Conservation (phyloP, 2,113 vertebrate genomes). For the Cyphomyrus plagiostoma region DNA sequence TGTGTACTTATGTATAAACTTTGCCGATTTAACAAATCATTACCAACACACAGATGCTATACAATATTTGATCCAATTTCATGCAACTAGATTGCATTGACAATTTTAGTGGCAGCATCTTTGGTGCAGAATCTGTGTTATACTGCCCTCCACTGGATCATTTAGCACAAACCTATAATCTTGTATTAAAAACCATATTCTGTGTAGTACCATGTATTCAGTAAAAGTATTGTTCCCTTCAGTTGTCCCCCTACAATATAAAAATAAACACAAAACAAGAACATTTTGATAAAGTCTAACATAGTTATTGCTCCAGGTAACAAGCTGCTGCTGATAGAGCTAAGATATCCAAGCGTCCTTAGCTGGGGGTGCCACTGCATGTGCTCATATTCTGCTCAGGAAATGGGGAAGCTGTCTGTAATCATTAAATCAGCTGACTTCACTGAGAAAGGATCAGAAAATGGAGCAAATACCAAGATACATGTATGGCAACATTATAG, state of each 20-base stretch:
- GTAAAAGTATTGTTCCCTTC: not conserved
- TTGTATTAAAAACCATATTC: not conserved
- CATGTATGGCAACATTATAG: not conserved
- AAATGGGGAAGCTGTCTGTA: not conserved
- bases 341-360: not conserved
- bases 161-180: not conserved
- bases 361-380: not conserved
- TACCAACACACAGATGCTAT: not conserved
- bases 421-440: not conserved
- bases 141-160: constrained; percentile 61
- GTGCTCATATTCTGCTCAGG: not conserved
- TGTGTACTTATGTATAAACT: not conserved
- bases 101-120: not conserved
- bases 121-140: constrained; percentile 29
- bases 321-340: not conserved
- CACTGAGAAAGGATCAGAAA: not conserved
- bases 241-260: not conserved
- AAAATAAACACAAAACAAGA: not conserved
- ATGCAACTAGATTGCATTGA: not conserved
- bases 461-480: not conserved
- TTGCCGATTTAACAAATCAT: not conserved
- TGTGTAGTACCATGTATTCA: not conserved
- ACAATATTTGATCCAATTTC: not conserved
- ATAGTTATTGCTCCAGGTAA: not conserved
- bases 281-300: not conserved